A percentile compares a stretch with the other conserved stretches of the same genome.
Evolutionary conservation across 2,113 vertebrate species (phyloP).

Genomic region (Poecilia latipinna): DNA sequence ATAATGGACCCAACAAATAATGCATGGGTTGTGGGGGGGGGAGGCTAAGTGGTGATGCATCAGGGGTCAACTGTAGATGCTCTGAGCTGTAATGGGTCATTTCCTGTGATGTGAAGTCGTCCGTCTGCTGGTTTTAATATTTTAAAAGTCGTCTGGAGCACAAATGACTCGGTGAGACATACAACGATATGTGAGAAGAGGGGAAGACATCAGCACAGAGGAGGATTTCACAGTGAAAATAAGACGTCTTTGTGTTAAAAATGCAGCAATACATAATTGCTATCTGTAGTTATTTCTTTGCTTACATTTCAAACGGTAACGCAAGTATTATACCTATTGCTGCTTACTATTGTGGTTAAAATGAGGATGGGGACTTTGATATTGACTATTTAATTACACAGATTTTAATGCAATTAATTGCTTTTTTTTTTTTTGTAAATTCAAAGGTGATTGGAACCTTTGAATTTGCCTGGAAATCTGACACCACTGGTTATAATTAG

Average conservation of each 20-base stretch:
- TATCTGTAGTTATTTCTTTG: too few species aligned
- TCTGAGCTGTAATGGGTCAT: constrained; percentile 6
- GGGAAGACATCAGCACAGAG: neutral
- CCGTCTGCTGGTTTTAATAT: constrained; percentile 1
- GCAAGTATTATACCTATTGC: too few species aligned
- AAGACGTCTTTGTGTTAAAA: neutral
- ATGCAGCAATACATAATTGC: too few species aligned
- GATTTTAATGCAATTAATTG: too few species aligned
- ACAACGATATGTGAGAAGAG: neutral
- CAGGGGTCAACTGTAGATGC: constrained; percentile 1
- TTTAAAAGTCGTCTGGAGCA: neutral
- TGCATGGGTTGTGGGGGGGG: neutral
- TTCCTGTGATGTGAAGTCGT: neutral
- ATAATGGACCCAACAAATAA: constrained; percentile 13
- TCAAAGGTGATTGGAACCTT: too few species aligned
- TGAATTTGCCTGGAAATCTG: too few species aligned
- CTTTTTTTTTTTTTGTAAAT: too few species aligned
- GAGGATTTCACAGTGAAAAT: neutral
- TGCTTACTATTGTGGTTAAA: too few species aligned
- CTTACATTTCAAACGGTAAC: too few species aligned
- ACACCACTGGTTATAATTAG: too few species aligned
- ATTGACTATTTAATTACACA: too few species aligned
- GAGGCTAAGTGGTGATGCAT: constrained; percentile 6
- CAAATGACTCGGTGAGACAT: neutral
- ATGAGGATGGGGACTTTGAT: too few species aligned